phyloP scores from a whole-genome alignment of 2,113 vertebrate species.

The Centropus bengalensis region DNA sequence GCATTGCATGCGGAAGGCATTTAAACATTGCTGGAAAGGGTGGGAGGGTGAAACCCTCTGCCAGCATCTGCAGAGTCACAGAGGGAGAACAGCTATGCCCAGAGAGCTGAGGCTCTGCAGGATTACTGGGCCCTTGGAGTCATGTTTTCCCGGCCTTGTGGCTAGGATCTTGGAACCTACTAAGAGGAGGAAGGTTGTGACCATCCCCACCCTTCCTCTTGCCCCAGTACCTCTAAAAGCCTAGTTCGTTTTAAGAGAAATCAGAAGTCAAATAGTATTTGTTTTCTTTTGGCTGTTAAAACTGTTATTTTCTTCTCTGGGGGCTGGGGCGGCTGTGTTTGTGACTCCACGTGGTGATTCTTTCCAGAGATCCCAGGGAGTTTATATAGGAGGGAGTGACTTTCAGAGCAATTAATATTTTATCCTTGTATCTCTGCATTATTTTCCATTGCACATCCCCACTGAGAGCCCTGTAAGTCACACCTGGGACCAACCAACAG shows the following conservation, averaged over 20 bases:
- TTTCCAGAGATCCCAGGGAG: not conserved
- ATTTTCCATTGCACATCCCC: not conserved
- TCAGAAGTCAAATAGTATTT: not conserved
- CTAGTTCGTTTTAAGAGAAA: constrained; percentile 22
- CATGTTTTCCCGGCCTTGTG: not conserved
- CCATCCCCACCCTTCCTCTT: constrained; percentile 27
- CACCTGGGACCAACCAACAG: not conserved
- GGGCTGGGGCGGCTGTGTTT: not conserved
- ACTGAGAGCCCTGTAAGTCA: not conserved
- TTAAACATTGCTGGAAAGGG: not conserved
- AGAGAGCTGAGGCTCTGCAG: not conserved
- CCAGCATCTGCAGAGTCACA: not conserved
- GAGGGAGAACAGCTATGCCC: not conserved
- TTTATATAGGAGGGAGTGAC: not conserved
- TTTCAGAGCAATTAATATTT: not conserved
- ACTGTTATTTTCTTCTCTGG: not conserved
- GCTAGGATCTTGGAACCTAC: not conserved
- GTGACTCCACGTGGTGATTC: not conserved
- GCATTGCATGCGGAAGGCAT: not conserved
- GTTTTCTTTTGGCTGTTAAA: constrained; percentile 7
- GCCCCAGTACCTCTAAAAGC: not conserved
- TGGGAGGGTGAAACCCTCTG: not conserved
- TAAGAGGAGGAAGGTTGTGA: not conserved
- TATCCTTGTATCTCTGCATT: not conserved
- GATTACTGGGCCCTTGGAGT: not conserved